phyloP scores from a whole-genome alignment of 2,113 vertebrate genomes.

The Lichenostomus cassidix region DNA sequence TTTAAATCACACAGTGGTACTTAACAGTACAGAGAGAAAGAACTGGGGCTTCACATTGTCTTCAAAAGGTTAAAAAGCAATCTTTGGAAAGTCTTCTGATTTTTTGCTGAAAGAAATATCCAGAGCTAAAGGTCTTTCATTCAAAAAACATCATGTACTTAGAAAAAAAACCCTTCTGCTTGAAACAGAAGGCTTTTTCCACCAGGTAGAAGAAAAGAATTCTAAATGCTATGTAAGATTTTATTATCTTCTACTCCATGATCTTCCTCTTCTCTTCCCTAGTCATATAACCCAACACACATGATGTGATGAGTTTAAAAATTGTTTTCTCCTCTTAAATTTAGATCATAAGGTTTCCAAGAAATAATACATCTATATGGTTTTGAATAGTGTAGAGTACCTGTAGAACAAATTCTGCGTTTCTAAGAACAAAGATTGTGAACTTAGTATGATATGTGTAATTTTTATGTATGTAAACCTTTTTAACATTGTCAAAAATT shows the following conservation, averaged over 20 bases:
- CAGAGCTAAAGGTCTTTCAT: background rate
- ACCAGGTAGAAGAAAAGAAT: background rate
- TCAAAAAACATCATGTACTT: background rate
- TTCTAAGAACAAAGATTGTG: background rate
- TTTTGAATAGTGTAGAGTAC: background rate
- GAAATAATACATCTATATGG: background rate
- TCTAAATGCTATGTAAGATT: background rate
- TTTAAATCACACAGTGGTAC: background rate
- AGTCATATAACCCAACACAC: background rate
- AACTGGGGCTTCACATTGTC: background rate
- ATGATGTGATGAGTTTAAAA: background rate
- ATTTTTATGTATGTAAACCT: background rate
- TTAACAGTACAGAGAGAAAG: background rate
- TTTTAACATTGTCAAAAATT: background rate
- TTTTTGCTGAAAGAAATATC: background rate
- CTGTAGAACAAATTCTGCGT: background rate
- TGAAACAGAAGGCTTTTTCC: background rate
- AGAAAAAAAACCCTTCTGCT: background rate
- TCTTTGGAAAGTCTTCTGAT: background rate
- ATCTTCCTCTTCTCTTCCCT: background rate
- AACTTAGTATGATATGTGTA: background rate
- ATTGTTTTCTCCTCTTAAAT: background rate
- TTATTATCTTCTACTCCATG: background rate
- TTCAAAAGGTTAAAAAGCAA: background rate
- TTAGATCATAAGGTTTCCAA: background rate